These are phyloP conservation scores for Rhabdomys pumilio DNA, from an alignment of 2,797 vertebrate genomes.

Conservation along the genomic window DNA sequence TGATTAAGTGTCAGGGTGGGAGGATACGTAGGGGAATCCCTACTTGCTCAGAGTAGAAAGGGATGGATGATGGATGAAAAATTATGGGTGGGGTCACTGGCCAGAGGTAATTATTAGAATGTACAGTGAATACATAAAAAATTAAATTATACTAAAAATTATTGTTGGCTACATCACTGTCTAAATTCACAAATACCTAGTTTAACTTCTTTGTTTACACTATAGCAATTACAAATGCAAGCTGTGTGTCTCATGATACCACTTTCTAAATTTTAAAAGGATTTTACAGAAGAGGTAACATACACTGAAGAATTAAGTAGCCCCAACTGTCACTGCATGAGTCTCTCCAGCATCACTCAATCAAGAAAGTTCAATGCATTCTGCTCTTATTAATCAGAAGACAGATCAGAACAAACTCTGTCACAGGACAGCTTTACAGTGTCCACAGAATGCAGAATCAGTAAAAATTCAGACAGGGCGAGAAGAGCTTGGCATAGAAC, in stretches of 20 bases:
- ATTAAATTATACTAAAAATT: conserved; percentile 19
- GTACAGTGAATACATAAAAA: neutral
- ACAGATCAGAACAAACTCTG: conserved; percentile 41
- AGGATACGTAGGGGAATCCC: neutral
- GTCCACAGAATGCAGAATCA: conserved; percentile 23
- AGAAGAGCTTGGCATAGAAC: conserved; percentile 59
- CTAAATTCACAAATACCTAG: conserved; percentile 2
- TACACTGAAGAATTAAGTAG: neutral
- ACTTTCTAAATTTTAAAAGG: neutral
- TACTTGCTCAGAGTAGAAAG: neutral
- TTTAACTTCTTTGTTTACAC: neutral
- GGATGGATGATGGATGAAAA: neutral
- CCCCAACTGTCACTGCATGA: neutral
- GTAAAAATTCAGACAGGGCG: conserved; percentile 68
- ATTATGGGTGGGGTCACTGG: neutral
- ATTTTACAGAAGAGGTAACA: neutral
- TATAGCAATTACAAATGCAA: neutral
- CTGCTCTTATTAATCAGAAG: neutral
- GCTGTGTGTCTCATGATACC: neutral
- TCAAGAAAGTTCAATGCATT: conserved; percentile 44
- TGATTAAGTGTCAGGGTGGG: neutral
- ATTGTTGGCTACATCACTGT: neutral
- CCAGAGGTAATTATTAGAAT: neutral
- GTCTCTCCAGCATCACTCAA: neutral
- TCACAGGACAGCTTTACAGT: neutral